phyloP scores from a whole-genome alignment of 2,888 invertebrate species.

The Trileptium ribeirensis region DNA sequence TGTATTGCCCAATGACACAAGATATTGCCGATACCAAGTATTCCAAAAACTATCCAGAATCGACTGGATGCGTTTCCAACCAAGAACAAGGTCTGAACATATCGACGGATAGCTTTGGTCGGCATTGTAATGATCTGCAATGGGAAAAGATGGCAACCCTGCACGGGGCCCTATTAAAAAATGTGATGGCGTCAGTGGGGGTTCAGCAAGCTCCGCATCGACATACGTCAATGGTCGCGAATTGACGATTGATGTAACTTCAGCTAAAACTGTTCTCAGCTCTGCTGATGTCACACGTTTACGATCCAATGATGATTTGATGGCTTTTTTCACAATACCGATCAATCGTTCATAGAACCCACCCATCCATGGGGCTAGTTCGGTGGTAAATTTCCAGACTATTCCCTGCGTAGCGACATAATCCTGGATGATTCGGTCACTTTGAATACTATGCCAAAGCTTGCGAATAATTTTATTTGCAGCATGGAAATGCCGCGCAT shows the following conservation, averaged over 20 bases:
- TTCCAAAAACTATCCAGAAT: not conserved
- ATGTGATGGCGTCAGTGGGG: not conserved
- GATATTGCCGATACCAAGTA: not conserved
- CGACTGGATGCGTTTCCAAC: not conserved
- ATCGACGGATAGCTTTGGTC: not conserved
- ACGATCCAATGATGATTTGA: too few relatives aligned
- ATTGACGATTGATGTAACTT: not conserved
- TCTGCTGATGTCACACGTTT: slow-evolving; percentile 24
- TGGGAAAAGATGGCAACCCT: too few relatives aligned
- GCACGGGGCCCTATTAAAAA: not conserved
- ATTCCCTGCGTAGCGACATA: slow-evolving; percentile 29
- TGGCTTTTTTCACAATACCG: too few relatives aligned
- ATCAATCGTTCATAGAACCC: too few relatives aligned
- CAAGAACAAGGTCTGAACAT: not conserved
- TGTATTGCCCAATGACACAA: not conserved
- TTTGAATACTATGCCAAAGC: slow-evolving; percentile 19
- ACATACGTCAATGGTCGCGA: not conserved
- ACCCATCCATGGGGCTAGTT: too few relatives aligned
- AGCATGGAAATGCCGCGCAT: slow-evolving; percentile 52
- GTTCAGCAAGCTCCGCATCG: not conserved
- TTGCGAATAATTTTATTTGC: slow-evolving; percentile 44
- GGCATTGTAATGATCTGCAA: too few relatives aligned
- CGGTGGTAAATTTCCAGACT: slow-evolving; percentile 50
- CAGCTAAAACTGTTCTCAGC: not conserved
- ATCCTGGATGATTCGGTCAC: not conserved